Evolutionary conservation across 2,113 vertebrate species (phyloP), one percentile per base, ranked within the genome.

Genomic region (Bucco capensis): DNA sequence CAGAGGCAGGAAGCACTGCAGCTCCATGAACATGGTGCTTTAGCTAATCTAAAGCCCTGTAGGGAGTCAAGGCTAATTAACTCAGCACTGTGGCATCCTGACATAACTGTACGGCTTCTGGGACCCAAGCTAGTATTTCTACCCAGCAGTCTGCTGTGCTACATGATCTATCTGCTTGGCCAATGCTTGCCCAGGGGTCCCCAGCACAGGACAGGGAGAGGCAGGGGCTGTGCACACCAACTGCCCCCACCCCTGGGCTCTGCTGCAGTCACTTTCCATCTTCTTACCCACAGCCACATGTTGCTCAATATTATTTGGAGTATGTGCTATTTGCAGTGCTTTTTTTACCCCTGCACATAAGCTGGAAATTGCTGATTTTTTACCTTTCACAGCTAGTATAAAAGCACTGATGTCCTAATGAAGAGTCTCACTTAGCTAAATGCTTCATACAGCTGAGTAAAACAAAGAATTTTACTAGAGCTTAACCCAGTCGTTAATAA

Each of bases 401-500:
- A 96, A 96, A 95, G 81, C 62, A 87, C 91, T 91, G 94, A 93
- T 90, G 90, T 89, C 77, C 71, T 93, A 94, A 91, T 95, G 89
- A 91, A 96, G 87, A 94, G 73, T 79, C 92, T 95, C 92, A 94
- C 94, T 97, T 97, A 97, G 90, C 90, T 96, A 94, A 98, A 92
- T 96, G 94, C 93, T 95, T 94, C 93, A 94, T 94, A 94, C 92
- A 92, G 94, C 95, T 95, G 92, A 95, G 94, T 95, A 96, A 97
- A 97, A 94, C 78, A 92, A 94, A 96, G 77, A 88, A 90, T 94
- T 95, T 94, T 94, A 80, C 85, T 96, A 82, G 78, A 97, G 96
- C 95, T 97, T 97, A 96, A 97, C 94, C 83, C 88, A 97, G 95
- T 91, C 95, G 31, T 95, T 98, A 98, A 96, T 95, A 94, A 97